These are phyloP conservation scores for Collichthys lucidus DNA, from an alignment of 2,113 vertebrate genomes.

Conservation along the genomic window DNA sequence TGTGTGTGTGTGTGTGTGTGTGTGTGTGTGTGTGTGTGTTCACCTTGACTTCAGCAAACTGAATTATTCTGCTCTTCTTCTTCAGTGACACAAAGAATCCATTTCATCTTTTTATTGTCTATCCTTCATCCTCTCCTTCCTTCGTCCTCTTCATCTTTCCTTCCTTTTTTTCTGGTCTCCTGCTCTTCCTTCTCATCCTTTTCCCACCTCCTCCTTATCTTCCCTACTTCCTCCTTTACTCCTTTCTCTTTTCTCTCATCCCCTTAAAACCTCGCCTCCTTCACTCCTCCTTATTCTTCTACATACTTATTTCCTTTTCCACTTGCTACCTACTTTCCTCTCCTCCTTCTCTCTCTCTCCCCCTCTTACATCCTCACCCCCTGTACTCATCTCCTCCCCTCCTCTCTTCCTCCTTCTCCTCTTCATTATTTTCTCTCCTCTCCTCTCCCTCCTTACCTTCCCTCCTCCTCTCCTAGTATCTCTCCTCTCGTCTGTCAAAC, in stretches of 20 bases:
- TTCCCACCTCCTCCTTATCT: background rate
- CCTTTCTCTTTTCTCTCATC: background rate
- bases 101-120: background rate
- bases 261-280: background rate
- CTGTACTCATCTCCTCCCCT: too few species aligned
- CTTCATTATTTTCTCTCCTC: background rate
- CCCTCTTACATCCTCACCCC: background rate
- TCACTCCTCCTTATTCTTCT: background rate
- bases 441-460: background rate
- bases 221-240: background rate
- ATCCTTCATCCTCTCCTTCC: rapidly evolving
- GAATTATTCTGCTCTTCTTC: conserved; percentile 47
- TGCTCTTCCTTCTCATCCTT: background rate
- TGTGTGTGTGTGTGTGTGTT: conserved; percentile 34
- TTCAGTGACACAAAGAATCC: conserved; percentile 17
- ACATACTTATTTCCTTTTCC: background rate
- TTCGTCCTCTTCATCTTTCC: background rate
- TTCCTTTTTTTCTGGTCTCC: background rate
- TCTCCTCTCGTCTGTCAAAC: background rate
- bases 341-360: background rate
- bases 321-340: background rate
- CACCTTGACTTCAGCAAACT: conserved; percentile 61
- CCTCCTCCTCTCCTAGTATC: background rate
- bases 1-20: conserved; percentile 17
- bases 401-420: background rate